A percentile compares a stretch with the other conserved stretches of the same genome.
Evolutionary conservation across 2,888 invertebrate species (phyloP).

Genomic region (Deilephila porcellus): DNA sequence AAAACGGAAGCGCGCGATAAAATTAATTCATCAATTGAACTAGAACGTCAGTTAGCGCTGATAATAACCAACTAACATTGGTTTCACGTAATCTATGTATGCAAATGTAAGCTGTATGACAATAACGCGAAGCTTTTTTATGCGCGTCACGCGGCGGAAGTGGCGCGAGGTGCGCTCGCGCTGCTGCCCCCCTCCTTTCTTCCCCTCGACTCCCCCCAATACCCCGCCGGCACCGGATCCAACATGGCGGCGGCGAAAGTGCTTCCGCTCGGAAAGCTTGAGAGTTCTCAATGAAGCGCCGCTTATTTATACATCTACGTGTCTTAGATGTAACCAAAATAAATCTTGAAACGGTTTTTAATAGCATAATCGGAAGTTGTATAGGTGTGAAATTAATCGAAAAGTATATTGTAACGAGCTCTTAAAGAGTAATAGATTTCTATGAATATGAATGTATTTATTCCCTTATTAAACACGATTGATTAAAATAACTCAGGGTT

Average conservation of each 20-base stretch:
- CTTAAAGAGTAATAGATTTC: background rate
- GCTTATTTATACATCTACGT: slow-evolving; percentile 64
- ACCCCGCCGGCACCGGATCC: slow-evolving; percentile 68
- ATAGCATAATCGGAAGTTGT: slow-evolving; percentile 32
- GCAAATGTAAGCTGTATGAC: slow-evolving; percentile 76
- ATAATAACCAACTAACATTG: slow-evolving; percentile 58
- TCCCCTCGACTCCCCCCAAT: background rate
- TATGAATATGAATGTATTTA: background rate
- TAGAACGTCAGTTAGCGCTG: background rate
- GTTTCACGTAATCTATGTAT: slow-evolving; percentile 76
- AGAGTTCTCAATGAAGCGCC: slow-evolving; percentile 76
- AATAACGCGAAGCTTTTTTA: slow-evolving; percentile 75
- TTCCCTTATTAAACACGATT: too few species aligned
- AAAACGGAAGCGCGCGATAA: background rate
- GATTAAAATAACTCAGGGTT: too few species aligned
- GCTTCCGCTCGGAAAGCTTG: slow-evolving; percentile 76
- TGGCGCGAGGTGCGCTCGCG: slow-evolving; percentile 77
- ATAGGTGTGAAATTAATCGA: slow-evolving; percentile 5
- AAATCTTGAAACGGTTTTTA: slow-evolving; percentile 45
- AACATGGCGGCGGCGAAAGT: slow-evolving; percentile 83
- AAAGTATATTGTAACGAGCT: background rate
- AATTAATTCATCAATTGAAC: background rate
- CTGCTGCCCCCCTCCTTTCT: slow-evolving; percentile 45
- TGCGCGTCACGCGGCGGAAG: slow-evolving; percentile 82
- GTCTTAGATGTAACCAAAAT: slow-evolving; percentile 50